Conservation (phyloP, 2,797 vertebrate species). For the Leptatherina wallacei region DNA sequence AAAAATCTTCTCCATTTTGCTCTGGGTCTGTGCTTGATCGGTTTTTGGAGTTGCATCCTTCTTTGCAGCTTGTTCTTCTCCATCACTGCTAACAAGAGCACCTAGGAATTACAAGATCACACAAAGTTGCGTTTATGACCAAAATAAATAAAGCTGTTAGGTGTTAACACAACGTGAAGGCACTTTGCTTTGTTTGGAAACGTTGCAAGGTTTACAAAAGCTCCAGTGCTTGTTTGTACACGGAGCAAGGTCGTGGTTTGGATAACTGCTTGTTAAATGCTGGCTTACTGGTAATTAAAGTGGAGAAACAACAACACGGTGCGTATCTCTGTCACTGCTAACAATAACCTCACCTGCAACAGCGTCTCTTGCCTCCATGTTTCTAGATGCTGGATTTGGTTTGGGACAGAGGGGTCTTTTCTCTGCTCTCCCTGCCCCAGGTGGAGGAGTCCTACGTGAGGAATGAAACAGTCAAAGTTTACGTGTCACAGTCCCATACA, state of each 20-base stretch:
- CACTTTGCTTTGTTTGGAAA: neutral
- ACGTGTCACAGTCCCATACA: constrained; percentile 76
- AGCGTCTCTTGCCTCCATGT: constrained; percentile 76
- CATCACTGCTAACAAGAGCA: constrained; percentile 56
- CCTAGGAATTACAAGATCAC: constrained; percentile 39
- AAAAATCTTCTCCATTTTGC: constrained; percentile 84
- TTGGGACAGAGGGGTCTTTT: constrained; percentile 6
- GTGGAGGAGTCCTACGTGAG: constrained; percentile 40
- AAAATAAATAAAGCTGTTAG: neutral
- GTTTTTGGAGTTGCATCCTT: constrained; percentile 22
- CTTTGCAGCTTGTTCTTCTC: constrained; percentile 36
- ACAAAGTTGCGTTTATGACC: neutral
- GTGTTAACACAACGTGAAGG: neutral
- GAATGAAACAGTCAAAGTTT: constrained; percentile 38
- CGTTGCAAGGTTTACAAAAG: neutral
- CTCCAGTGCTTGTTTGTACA: neutral
- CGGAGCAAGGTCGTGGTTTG: neutral
- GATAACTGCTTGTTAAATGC: neutral
- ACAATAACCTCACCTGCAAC: constrained; percentile 71
- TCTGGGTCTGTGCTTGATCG: constrained; percentile 40
- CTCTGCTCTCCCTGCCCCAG: constrained; percentile 44
- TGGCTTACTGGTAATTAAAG: constrained; percentile 1
- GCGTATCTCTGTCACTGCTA: neutral
- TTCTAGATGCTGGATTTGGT: constrained; percentile 3
- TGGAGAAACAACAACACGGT: constrained; percentile 26